These are phyloP conservation scores for Orbicella faveolata DNA, from an alignment of 64 coral and sea anemone genomes.

Conservation along the genomic window DNA sequence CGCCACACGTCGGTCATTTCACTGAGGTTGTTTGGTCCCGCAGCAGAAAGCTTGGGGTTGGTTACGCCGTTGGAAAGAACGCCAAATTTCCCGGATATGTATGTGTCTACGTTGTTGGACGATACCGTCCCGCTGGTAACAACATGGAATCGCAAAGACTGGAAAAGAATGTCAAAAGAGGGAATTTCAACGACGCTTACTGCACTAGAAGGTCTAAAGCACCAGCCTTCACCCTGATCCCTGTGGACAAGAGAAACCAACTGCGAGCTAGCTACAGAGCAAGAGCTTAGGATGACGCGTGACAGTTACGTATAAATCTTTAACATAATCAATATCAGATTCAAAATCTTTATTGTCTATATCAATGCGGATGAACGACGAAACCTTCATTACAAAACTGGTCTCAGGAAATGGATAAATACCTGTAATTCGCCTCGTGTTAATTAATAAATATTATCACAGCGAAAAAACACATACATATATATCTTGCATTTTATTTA, in stretches of 20 bases:
- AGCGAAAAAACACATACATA: no score
- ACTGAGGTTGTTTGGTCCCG: slow-evolving; percentile 92
- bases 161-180: slow-evolving; percentile 60
- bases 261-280: not conserved
- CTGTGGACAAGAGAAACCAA: slow-evolving; percentile 13
- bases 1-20: slow-evolving; percentile 65
- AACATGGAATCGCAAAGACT: slow-evolving; percentile 35
- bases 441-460: no score
- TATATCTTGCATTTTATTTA: no score
- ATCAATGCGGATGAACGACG: no score
- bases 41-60: slow-evolving; percentile 82
- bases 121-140: slow-evolving; percentile 89
- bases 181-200: slow-evolving; percentile 71
- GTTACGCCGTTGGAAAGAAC: slow-evolving; percentile 56
- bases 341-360: no score
- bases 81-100: slow-evolving; percentile 48
- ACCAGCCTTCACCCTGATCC: not conserved
- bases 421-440: no score
- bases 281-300: not conserved
- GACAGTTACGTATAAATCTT: not conserved
- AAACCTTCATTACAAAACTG: no score
- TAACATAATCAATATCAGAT: no score
- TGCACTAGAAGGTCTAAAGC: slow-evolving; percentile 10
- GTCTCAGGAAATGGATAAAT: no score
- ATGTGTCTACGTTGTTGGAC: slow-evolving; percentile 88